Percentiles rank a stretch among this genome's conserved stretches.
These are phyloP conservation scores for Gila robusta DNA, from an alignment of 2,797 vertebrate genomes.

Conservation along the genomic window DNA sequence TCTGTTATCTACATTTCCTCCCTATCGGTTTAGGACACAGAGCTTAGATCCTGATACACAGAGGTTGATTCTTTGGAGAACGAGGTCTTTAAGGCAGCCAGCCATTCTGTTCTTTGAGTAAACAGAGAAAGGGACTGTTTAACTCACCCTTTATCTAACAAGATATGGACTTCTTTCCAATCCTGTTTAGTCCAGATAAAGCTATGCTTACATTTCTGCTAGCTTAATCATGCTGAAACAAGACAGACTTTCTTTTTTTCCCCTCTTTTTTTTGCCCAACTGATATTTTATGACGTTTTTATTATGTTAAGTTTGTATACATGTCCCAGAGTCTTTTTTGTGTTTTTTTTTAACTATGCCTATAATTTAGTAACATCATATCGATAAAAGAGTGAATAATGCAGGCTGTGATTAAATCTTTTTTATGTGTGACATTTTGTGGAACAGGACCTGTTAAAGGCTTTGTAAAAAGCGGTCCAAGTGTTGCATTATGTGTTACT, in stretches of 20 bases:
- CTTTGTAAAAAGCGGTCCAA: conserved; percentile 67
- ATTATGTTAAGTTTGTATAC: conserved; percentile 53
- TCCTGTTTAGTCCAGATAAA: conserved; percentile 52
- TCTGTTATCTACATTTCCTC: conserved; percentile 53
- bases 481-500: conserved; percentile 63
- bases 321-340: conserved; percentile 62
- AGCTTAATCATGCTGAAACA: conserved; percentile 68
- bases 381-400: conserved; percentile 72
- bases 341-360: conserved; percentile 25
- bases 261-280: conserved; percentile 52
- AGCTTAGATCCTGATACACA: conserved; percentile 54
- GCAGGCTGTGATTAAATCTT: conserved; percentile 59
- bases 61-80: conserved; percentile 50
- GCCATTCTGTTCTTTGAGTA: conserved; percentile 34
- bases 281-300: conserved; percentile 58
- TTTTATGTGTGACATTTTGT: conserved; percentile 63
- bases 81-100: conserved; percentile 45
- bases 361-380: conserved; percentile 65
- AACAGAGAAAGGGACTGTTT: conserved; percentile 55
- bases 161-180: conserved; percentile 56
- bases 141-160: conserved; percentile 55
- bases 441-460: conserved; percentile 71
- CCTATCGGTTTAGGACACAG: conserved; percentile 45
- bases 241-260: conserved; percentile 59
- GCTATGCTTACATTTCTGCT: conserved; percentile 59